phyloP scores from a whole-genome alignment of 1,140 invertebrate species.

The Bathynomus jamesi region DNA sequence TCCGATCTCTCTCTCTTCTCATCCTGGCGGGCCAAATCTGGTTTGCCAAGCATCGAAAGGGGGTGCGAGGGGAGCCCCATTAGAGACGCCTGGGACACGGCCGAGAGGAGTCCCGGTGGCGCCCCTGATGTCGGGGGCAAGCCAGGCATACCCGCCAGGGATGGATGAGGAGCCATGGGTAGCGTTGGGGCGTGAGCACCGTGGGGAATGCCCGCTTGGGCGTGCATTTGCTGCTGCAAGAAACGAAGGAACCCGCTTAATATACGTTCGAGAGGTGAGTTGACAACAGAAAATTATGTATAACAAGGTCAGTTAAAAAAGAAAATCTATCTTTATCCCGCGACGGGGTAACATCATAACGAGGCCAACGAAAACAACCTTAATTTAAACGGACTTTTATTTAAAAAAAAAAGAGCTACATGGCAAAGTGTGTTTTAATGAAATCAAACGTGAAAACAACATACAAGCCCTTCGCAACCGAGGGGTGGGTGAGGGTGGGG shows the following conservation, averaged over 20 bases:
- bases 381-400: too few relatives aligned
- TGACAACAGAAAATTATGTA: too few relatives aligned
- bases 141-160: slow-evolving; percentile 29
- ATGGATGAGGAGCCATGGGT: slow-evolving; percentile 34
- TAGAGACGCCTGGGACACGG: slow-evolving; percentile 30
- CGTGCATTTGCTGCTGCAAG: slow-evolving; percentile 34
- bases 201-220: slow-evolving; percentile 35
- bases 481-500: neutral
- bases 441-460: too few relatives aligned
- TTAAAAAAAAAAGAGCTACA: too few relatives aligned
- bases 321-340: too few relatives aligned
- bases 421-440: too few relatives aligned
- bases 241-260: neutral
- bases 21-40: slow-evolving; percentile 14
- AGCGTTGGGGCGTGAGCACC: slow-evolving; percentile 33
- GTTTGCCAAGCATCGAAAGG: slow-evolving; percentile 25
- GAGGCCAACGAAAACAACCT: too few relatives aligned
- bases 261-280: too few relatives aligned
- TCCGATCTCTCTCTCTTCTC: slow-evolving; percentile 19
- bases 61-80: slow-evolving; percentile 31
- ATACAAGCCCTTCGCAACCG: too few relatives aligned
- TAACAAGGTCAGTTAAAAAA: too few relatives aligned
- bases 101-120: slow-evolving; percentile 29
- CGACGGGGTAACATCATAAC: too few relatives aligned
- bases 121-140: slow-evolving; percentile 28